These are phyloP conservation scores for Encarsia formosa DNA, from an alignment of 2,888 invertebrate genomes.

Conservation along the genomic window DNA sequence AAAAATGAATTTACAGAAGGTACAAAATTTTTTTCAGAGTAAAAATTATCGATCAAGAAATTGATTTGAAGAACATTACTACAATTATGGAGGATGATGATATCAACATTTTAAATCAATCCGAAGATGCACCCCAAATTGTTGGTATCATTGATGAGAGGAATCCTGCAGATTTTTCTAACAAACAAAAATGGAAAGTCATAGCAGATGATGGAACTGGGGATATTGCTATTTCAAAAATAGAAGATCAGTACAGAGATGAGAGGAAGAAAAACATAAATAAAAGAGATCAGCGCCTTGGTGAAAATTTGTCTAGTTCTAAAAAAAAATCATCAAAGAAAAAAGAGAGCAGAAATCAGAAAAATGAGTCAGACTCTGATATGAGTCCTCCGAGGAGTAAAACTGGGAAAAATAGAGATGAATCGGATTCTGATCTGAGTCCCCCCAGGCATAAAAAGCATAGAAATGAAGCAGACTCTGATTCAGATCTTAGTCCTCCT, in stretches of 20 bases:
- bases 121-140: conserved; percentile 88
- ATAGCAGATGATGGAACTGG: conserved; percentile 44
- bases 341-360: neutral
- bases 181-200: conserved; percentile 48
- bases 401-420: conserved; percentile 16
- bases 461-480: conserved; percentile 17
- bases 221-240: conserved; percentile 27
- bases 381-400: conserved; percentile 41
- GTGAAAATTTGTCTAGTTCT: too few species aligned
- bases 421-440: conserved; percentile 36
- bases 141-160: conserved; percentile 81
- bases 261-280: neutral
- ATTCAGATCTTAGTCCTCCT: conserved; percentile 40
- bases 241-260: conserved; percentile 3
- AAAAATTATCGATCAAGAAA: conserved; percentile 83
- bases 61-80: conserved; percentile 61
- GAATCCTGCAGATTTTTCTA: conserved; percentile 41
- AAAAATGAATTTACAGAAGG: too few species aligned
- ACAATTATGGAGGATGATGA: conserved; percentile 61
- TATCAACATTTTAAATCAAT: conserved; percentile 64
- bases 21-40: conserved; percentile 60
- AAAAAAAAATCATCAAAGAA: neutral
- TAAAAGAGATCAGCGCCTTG: neutral
- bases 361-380: conserved; percentile 32
- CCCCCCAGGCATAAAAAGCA: conserved; percentile 39